Percentiles rank a stretch among this genome's conserved stretches.
Conservation (phyloP, 2,888 invertebrate species). For the Tanytarsus gracilentus region DNA sequence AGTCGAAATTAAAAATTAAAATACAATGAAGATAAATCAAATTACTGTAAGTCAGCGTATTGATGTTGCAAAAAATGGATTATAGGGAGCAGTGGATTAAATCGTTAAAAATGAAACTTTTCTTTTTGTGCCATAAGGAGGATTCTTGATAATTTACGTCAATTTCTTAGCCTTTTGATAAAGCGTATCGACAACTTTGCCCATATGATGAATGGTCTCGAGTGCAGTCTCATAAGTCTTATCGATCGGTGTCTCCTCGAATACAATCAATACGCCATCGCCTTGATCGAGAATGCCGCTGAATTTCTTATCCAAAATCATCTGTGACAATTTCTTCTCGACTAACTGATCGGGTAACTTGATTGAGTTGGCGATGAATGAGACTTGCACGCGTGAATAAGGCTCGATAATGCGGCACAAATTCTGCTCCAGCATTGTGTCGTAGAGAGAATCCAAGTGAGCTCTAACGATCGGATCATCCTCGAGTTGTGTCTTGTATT, state of each 20-base stretch:
- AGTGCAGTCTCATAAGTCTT: constrained; percentile 96
- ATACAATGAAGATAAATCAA: no score
- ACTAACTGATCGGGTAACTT: constrained; percentile 83
- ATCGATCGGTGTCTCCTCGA: constrained; percentile 89
- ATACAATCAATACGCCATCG: constrained; percentile 94
- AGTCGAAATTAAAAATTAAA: no score
- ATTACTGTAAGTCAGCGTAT: no score
- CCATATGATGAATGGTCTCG: constrained; percentile 97
- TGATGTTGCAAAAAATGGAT: no score
- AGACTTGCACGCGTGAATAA: constrained; percentile 91
- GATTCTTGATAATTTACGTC: no score
- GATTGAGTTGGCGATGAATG: constrained; percentile 85
- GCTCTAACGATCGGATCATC: constrained; percentile 96
- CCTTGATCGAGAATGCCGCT: constrained; percentile 97
- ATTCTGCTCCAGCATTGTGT: constrained; percentile 98
- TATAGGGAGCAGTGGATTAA: no score
- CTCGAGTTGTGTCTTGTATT: constrained; percentile 80
- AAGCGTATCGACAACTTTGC: constrained; percentile 97
- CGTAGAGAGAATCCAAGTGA: constrained; percentile 93
- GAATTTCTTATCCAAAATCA: constrained; percentile 98
- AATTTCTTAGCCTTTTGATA: constrained; percentile 99
- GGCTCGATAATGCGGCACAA: constrained; percentile 97
- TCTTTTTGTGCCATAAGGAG: no score
- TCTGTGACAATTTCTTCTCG: constrained; percentile 98
- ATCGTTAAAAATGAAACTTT: no score